phyloP scores from a whole-genome alignment of 2,113 vertebrate genomes.

The Dendropsophus ebraccatus region DNA sequence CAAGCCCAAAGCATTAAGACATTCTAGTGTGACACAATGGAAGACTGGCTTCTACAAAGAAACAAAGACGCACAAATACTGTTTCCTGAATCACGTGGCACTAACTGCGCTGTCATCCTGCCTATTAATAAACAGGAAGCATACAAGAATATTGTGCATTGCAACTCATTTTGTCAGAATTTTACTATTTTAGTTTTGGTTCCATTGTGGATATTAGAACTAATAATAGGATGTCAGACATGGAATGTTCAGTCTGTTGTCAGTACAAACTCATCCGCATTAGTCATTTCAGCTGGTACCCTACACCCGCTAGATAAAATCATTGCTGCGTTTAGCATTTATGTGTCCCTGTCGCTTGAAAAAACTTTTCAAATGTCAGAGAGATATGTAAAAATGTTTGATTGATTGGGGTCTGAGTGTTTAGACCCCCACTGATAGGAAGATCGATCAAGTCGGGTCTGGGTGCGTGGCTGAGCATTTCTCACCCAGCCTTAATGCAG shows the following conservation, averaged over 20 bases:
- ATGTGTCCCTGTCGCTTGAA: too few species aligned
- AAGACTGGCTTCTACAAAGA: slow-evolving; percentile 61
- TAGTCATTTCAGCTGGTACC: too few species aligned
- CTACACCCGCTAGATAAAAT: too few species aligned
- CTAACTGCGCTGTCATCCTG: slow-evolving; percentile 15
- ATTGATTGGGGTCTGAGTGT: too few species aligned
- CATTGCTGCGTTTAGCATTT: too few species aligned
- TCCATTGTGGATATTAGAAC: not conserved
- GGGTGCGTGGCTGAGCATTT: too few species aligned
- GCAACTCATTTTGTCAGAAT: not conserved
- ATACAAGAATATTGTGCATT: not conserved
- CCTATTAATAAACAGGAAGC: slow-evolving; percentile 55
- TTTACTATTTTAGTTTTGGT: not conserved
- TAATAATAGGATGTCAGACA: not conserved
- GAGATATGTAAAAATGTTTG: too few species aligned
- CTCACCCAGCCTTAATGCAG: too few species aligned
- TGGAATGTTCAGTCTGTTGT: not conserved
- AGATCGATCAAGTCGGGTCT: too few species aligned
- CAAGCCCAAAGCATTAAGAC: slow-evolving; percentile 64
- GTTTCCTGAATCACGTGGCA: slow-evolving; percentile 54
- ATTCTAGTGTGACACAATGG: slow-evolving; percentile 57
- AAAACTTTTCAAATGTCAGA: too few species aligned
- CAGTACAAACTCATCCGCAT: not conserved
- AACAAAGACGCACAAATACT: slow-evolving; percentile 60
- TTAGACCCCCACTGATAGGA: too few species aligned